These are phyloP conservation scores for Tupaia chinensis DNA, from an alignment of 2,113 vertebrate genomes.

Conservation along the genomic window DNA sequence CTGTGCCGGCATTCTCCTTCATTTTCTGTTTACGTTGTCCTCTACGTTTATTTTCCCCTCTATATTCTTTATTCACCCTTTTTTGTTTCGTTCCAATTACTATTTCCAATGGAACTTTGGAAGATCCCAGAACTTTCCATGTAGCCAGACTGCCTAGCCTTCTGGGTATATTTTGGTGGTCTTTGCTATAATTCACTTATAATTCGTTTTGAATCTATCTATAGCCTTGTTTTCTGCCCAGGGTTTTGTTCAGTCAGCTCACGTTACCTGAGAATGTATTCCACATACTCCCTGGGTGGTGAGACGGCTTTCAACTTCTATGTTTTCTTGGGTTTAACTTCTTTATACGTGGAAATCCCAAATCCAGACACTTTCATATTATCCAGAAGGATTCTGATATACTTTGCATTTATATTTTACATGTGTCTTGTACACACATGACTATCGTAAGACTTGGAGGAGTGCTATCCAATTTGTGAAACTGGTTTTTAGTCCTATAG, in stretches of 20 bases:
- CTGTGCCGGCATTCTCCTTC: not conserved
- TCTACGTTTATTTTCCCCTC: not conserved
- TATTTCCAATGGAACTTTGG: not conserved
- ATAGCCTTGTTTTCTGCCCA: not conserved
- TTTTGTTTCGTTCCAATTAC: not conserved
- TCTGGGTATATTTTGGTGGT: not conserved
- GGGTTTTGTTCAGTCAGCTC: not conserved
- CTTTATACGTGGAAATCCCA: not conserved
- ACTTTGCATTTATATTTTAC: not conserved
- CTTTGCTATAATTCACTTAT: not conserved
- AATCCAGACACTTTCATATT: not conserved
- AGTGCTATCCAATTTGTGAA: not conserved
- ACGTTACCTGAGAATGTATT: not conserved
- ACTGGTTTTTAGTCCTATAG: not conserved
- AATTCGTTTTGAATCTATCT: not conserved
- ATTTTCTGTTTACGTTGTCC: not conserved
- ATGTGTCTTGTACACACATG: not conserved
- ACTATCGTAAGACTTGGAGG: no score
- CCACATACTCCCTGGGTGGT: not conserved
- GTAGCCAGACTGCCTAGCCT: not conserved
- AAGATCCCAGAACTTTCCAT: not conserved
- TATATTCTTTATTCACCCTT: not conserved
- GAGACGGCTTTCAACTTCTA: not conserved
- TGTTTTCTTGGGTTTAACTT: not conserved
- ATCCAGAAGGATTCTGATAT: not conserved